These are phyloP conservation scores for Eupsilia transversa DNA, from an alignment of 2,888 invertebrate genomes.

Conservation along the genomic window DNA sequence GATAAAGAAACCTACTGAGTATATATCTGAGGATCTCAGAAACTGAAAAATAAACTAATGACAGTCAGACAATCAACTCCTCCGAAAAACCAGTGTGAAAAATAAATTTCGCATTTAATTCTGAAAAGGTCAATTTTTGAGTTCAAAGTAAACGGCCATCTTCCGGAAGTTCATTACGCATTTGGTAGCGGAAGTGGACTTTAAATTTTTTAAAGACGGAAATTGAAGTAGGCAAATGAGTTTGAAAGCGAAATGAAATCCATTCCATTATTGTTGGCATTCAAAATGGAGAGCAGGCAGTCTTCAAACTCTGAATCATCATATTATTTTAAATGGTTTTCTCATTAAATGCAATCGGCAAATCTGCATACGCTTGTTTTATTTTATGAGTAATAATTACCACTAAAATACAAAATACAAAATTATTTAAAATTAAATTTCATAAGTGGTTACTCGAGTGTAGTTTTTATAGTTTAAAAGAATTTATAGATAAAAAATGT, in stretches of 20 bases:
- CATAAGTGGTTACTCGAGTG: too few species aligned
- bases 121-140: slow-evolving; percentile 24
- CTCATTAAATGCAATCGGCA: slow-evolving; percentile 9
- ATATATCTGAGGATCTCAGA: not conserved
- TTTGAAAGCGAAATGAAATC: slow-evolving; percentile 51
- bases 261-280: slow-evolving; percentile 44
- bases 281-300: slow-evolving; percentile 40
- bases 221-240: slow-evolving; percentile 57
- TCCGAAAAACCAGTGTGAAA: not conserved
- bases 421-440: too few species aligned
- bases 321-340: slow-evolving; percentile 41
- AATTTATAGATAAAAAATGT: too few species aligned
- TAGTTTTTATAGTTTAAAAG: too few species aligned
- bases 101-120: slow-evolving; percentile 22
- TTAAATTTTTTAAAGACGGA: slow-evolving; percentile 51
- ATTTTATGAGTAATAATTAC: not conserved
- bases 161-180: slow-evolving; percentile 50
- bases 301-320: slow-evolving; percentile 47
- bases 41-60: not conserved
- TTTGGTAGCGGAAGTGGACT: slow-evolving; percentile 47
- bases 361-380: not conserved
- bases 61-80: not conserved
- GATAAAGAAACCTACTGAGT: not conserved
- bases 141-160: slow-evolving; percentile 41
- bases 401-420: too few species aligned